Base-by-base conservation (phyloP, 2,797 vertebrate species). In the Gambelia wislizenii region DNA sequence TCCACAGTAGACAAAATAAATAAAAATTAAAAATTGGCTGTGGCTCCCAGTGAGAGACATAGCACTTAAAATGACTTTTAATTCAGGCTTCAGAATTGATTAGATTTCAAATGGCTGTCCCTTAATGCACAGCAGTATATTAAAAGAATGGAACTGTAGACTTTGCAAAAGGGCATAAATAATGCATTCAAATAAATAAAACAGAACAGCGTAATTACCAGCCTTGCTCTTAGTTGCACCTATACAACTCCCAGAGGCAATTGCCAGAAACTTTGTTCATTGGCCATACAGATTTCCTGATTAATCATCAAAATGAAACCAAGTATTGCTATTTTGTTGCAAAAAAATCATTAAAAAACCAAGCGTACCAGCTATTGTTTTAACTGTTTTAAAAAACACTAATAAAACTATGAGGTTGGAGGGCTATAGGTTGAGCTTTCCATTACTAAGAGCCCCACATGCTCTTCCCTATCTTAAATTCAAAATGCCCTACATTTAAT, bases 171-270 rank as follows among this genome's bases (percentile, higher is more conserved):
- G 64, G 72, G 83, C 61, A 89, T 85, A 89, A 89, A 89, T 89
- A 89, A 89, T 89, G 87, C 82, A 84, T 89, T 77, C 87, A 84
- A 59, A 89, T 85, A 84, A 89, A 85, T 89, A 89, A 85, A 78
- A 78, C 49, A 14, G 75, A 89, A 70, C 39, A 72, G 49, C 52
- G 33, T 89, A 79, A 89, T 84, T 84, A 72, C 75, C 39, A 85
- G 49, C 49, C 70, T 61, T 89, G 64, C 39, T 70, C 52, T 64
- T 84, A 47, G 64, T 61, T 14, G 25, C 75, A 89, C 87, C 87
- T 79, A 79, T 56, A 70, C 52, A 79, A 77, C 30, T 85, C 74
- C 83, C 83, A 79, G 42, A 59, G 39, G 83, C 49, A 79, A 44
- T 47, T 85, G 61, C 83, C 49, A 85, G 83, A 89, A 84, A 70